These are phyloP conservation scores for Epizoanthus illoricatus DNA, from an alignment of 92 coral and sea anemone species.

Conservation along the genomic window DNA sequence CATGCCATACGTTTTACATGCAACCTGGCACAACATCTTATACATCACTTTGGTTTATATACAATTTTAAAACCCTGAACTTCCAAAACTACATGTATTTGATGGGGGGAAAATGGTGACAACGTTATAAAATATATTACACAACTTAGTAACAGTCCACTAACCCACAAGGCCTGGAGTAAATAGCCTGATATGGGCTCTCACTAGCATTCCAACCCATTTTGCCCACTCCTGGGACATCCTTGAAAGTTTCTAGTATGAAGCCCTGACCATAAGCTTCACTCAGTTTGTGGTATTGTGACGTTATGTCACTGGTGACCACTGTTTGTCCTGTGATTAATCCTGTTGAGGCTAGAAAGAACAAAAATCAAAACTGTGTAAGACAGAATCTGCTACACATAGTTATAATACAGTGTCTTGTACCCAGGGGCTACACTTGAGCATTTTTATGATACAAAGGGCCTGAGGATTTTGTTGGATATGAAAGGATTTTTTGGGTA, in stretches of 20 bases:
- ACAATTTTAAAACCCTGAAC: too few relatives aligned
- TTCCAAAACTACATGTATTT: too few relatives aligned
- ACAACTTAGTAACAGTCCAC: not conserved
- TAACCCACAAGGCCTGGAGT: conserved; percentile 87
- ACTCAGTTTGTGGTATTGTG: conserved; percentile 80
- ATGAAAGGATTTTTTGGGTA: too few relatives aligned
- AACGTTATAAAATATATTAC: not conserved
- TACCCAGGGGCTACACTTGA: too few relatives aligned
- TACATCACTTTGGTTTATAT: too few relatives aligned
- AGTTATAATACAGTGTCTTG: too few relatives aligned
- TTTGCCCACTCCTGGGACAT: conserved; percentile 92
- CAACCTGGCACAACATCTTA: too few relatives aligned
- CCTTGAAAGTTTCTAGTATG: conserved; percentile 81
- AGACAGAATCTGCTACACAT: not conserved
- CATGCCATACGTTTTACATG: too few relatives aligned
- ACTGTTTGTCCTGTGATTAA: conserved; percentile 65
- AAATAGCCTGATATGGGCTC: conserved; percentile 87
- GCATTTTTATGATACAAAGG: too few relatives aligned
- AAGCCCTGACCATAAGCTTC: conserved; percentile 90
- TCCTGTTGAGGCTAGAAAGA: conserved; percentile 58
- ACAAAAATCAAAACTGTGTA: not conserved
- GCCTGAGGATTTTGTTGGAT: too few relatives aligned
- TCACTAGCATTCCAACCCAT: conserved; percentile 96
- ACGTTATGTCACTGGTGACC: conserved; percentile 85
- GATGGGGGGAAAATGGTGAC: too few relatives aligned